Evolutionary conservation across 2,797 vertebrate genomes (phyloP).

Genomic region (Mus caroli): DNA sequence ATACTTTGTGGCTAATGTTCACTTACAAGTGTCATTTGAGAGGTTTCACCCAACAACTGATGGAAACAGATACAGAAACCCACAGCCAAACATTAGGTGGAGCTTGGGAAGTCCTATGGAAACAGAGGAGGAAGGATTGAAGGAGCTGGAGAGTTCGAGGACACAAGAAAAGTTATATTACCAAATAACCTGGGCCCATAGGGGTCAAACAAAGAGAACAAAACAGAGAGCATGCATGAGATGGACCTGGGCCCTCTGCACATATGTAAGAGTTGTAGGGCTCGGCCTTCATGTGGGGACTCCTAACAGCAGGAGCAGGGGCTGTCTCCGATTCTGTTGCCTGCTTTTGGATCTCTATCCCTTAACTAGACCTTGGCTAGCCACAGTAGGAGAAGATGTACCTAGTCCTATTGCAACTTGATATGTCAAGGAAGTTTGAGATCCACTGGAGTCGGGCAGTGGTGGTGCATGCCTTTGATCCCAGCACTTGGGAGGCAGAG

Average conservation of each 20-base stretch:
- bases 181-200: background rate
- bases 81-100: background rate
- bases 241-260: background rate
- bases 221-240: background rate
- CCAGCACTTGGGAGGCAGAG: no score
- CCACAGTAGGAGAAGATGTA: background rate
- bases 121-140: background rate
- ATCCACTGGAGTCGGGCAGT: background rate
- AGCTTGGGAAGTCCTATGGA: background rate
- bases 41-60: background rate
- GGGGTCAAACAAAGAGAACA: background rate
- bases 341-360: background rate
- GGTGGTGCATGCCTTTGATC: no score
- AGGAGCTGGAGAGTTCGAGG: background rate
- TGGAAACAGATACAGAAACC: background rate
- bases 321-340: background rate
- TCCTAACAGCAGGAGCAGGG: background rate
- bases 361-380: background rate
- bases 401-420: background rate
- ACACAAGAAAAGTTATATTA: background rate
- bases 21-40: background rate
- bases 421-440: background rate
- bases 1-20: background rate
- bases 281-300: background rate
- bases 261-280: background rate